Base-by-base conservation (phyloP, 92 coral and sea anemone species). In the Pocillopora grandis region DNA sequence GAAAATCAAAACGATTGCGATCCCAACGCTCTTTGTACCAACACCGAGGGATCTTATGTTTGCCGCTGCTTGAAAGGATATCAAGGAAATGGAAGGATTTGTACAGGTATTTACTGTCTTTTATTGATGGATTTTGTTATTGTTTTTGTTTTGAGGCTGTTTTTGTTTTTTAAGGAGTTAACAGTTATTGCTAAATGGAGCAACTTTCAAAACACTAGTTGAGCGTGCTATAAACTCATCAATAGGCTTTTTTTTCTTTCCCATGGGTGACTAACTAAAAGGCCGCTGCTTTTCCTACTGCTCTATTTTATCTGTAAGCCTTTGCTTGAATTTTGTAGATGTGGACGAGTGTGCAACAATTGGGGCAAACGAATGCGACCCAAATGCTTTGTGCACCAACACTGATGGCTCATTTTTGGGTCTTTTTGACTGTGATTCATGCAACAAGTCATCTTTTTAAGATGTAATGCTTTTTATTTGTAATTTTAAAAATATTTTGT, bases 31-130 rank as follows among this genome's bases (percentile, higher is more conserved):
- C 58, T 72, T 14, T 93, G 97, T 70, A 80, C 72, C 20, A 89
- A 93, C 90, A 67, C 72, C 10, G 88, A 74, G 16, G 97, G 95
- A 12, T 86, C 88, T 1, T 91, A 89, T 61, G 56, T 72, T 18
- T 93, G 97, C 36, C 89, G 87, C 55, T 93, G 96, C 65, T 67
- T 62, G 42, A 52, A 18, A 27, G 96, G 96, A 5, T 93, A 76
- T 61, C 59, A 16, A 14, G 94, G 96, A 18, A 83, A 90, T 72
- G 92, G 94, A 15, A 82, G 64, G 8, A 85, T 36, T 6, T 93
- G 97, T n/a, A 23, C 86, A 76, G 97, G 97, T 93, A 21, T 19
- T 5, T 4, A n/a, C 10, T 2, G 2, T 12, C 14, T 19, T 42
- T 3, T 3, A 6, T 42, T 42, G 3, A 42, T 42, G 5, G 49